Base-by-base conservation (phyloP, 1,140 invertebrate genomes). In the Drosophila suzukii region DNA sequence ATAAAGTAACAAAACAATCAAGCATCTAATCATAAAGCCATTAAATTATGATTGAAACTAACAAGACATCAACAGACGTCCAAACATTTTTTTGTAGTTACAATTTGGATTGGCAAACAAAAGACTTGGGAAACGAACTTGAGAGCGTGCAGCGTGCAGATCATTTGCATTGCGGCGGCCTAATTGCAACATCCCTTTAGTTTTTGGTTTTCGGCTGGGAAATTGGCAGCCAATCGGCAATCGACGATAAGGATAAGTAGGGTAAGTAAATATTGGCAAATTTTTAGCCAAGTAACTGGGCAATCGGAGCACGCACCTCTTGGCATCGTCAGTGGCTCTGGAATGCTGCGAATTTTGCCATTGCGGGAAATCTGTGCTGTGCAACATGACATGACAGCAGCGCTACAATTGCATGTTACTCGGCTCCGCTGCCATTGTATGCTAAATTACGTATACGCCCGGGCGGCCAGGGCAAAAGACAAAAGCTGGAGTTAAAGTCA, bases 91-190 rank as follows among this genome's bases (percentile, higher is more conserved):
- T 53, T 15, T 7, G 7, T 8, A 34, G 39, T 32, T 32, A 11
- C 49, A 61, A 55, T 66, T 81, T 61, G 56, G 65, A 78, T 83
- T 71, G 58, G 46, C 72, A 75, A 78, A 76, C 83, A 72, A 90
- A 81, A 89, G 81, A 90, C 74, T 89, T 83, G 63, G 68, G 84
- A 84, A 88, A 78, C 84, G 80, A 89, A 89, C 84, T 89, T 89
- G 74, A 88, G 71, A 70, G 79, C 78, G 77, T 53, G 81, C 82
- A 66, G 68, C 30, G n/a, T 10, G 63, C 78, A 66, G 53, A 60
- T 74, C 59, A 75, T 68, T 68, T 68, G 65, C 65, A 46, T 68
- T 38, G 47, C 65, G 20, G 8, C 32, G 47, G 20, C 38, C 65
- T 68, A 68, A 53, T 68, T 68, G 65, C 65, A 63, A 66, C 46